phyloP scores from a whole-genome alignment of 2,113 vertebrate genomes.

The Coregonus clupeaformis region DNA sequence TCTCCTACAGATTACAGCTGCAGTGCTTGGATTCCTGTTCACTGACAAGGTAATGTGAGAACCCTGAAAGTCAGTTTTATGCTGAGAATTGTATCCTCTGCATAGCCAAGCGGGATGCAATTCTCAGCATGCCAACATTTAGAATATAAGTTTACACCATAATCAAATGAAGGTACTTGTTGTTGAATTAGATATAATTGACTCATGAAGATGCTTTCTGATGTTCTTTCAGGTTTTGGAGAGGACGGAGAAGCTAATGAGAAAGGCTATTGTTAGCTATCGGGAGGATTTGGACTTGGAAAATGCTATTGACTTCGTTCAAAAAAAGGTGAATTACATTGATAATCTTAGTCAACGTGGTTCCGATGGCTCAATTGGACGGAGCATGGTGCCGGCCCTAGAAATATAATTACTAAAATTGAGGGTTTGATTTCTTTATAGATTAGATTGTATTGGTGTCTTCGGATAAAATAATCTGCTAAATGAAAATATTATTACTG shows the following conservation, averaged over 20 bases:
- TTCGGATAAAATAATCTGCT: no score
- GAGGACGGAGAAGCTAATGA: constrained; percentile 69
- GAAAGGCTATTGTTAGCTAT: constrained; percentile 59
- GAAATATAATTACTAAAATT: no score
- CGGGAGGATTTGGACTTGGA: constrained; percentile 80
- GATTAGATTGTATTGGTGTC: no score
- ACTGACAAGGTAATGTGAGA: constrained; percentile 67
- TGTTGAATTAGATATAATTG: neutral
- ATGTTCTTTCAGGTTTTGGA: constrained; percentile 58
- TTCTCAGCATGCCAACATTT: neutral
- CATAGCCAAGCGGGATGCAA: neutral
- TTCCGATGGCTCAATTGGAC: no score
- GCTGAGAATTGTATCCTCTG: neutral
- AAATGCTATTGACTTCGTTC: constrained; percentile 81
- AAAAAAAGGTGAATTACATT: constrained; percentile 76
- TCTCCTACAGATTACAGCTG: constrained; percentile 74
- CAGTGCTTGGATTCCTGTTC: constrained; percentile 72
- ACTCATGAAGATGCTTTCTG: neutral
- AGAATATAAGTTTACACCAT: neutral
- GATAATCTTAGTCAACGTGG: neutral
- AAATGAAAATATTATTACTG: no score
- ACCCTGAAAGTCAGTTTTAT: neutral
- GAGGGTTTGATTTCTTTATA: no score
- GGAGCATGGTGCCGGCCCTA: no score
- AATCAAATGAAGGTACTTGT: neutral